These are phyloP conservation scores for Pseudobourletiella spinata DNA, from an alignment of 1,140 invertebrate genomes.

Conservation along the genomic window DNA sequence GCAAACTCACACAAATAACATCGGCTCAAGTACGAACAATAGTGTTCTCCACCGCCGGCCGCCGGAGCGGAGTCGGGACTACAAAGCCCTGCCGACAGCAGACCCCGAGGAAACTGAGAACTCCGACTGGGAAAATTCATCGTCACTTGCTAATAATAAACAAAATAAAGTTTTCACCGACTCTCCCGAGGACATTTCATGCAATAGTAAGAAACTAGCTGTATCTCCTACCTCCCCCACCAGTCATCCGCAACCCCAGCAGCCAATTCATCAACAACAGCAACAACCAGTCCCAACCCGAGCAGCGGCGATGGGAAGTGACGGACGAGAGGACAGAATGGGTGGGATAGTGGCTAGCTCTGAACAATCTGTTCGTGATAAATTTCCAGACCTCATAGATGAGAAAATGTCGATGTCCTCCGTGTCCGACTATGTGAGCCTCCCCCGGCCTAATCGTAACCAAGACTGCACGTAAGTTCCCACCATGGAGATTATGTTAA, in stretches of 20 bases:
- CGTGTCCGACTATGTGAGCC: constrained; percentile 15
- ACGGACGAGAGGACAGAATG: neutral
- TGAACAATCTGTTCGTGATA: neutral
- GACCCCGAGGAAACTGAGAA: constrained; percentile 24
- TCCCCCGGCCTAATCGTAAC: constrained; percentile 20
- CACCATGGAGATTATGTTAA: no score
- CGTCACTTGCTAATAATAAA: no score
- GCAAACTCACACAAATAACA: neutral
- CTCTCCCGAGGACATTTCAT: no score
- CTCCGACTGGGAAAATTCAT: no score
- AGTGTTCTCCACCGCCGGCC: neutral
- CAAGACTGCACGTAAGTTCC: constrained; percentile 16
- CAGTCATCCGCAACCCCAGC: neutral
- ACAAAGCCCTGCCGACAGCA: constrained; percentile 26
- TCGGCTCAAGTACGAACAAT: neutral
- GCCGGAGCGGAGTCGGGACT: neutral
- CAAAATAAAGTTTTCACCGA: no score
- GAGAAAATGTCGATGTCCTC: constrained; percentile 25
- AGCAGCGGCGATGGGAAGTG: neutral
- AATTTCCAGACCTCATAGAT: constrained; percentile 22
- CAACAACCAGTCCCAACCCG: neutral
- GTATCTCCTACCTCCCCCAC: neutral
- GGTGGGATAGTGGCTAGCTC: no score
- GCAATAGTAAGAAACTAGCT: constrained; percentile 7
- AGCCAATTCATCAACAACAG: neutral